These are phyloP conservation scores for Agrochola lota DNA, from an alignment of 2,888 invertebrate species.

Conservation along the genomic window DNA sequence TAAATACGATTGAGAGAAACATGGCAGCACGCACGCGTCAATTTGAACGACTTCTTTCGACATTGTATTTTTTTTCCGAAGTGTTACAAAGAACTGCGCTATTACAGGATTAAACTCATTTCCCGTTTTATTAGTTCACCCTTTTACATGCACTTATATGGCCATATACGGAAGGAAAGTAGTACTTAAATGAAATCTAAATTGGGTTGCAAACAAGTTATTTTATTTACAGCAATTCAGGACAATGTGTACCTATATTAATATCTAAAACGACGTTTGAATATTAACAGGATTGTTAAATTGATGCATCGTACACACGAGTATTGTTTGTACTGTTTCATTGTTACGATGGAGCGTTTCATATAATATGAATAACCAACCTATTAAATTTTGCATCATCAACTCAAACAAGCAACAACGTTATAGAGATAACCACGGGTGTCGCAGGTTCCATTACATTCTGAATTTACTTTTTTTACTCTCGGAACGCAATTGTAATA, in stretches of 20 bases:
- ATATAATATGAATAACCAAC: constrained; percentile 34
- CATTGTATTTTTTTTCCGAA: constrained; percentile 39
- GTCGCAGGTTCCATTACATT: constrained; percentile 23
- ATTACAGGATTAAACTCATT: constrained; percentile 40
- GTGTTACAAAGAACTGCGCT: constrained; percentile 26
- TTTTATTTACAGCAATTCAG: constrained; percentile 15
- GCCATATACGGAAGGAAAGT: constrained; percentile 13
- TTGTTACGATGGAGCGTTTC: constrained; percentile 27
- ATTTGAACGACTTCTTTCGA: constrained; percentile 40
- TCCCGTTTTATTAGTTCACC: constrained; percentile 24
- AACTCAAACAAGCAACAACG: constrained; percentile 29
- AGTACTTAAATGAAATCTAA: constrained; percentile 32
- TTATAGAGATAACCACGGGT: not conserved
- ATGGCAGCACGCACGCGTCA: constrained; percentile 25
- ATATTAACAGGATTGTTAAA: constrained; percentile 33
- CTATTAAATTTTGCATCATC: constrained; percentile 33
- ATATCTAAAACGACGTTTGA: constrained; percentile 10
- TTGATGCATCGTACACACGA: constrained; percentile 5
- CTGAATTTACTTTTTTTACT: constrained; percentile 42
- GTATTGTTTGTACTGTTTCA: constrained; percentile 20
- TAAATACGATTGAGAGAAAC: constrained; percentile 21
- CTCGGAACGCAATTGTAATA: constrained; percentile 30
- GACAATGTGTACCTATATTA: constrained; percentile 1
- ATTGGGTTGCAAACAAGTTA: not conserved
- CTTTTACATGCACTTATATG: constrained; percentile 34